Conservation (phyloP, 2,797 vertebrate species). For the Gymnothorax javanicus region DNA sequence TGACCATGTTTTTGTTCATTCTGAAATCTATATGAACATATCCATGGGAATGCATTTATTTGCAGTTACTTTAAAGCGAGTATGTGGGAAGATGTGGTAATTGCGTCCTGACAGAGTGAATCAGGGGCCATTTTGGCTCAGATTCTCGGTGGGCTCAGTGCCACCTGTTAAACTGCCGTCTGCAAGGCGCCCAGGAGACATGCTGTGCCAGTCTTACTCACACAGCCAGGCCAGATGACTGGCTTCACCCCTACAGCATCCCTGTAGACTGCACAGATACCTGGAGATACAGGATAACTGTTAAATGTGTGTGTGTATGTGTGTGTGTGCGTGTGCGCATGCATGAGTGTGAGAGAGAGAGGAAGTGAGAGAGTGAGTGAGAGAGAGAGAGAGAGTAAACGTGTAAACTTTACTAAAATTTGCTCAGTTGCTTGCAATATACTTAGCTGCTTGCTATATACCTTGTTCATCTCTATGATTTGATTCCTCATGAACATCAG, state of each 20-base stretch:
- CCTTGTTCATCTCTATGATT: constrained; percentile 7
- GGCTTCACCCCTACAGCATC: not conserved
- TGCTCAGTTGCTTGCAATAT: not conserved
- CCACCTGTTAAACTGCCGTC: constrained; percentile 30
- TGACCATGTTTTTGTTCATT: not conserved
- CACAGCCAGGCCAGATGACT: not conserved
- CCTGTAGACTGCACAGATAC: not conserved
- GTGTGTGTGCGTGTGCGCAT: constrained; percentile 7
- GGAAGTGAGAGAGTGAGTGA: not conserved
- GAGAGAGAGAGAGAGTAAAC: constrained; percentile 11
- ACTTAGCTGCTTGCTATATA: not conserved
- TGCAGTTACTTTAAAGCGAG: not conserved
- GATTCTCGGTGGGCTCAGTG: not conserved
- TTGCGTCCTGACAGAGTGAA: constrained; percentile 19
- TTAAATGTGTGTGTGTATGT: constrained; percentile 9
- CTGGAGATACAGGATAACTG: not conserved
- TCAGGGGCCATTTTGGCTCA: constrained; percentile 28
- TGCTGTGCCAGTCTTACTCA: not conserved
- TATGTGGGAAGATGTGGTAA: constrained; percentile 18
- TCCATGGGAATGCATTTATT: constrained; percentile 17
- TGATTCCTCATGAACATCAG: not conserved
- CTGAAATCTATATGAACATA: not conserved
- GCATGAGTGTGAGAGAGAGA: constrained; percentile 24
- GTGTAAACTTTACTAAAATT: not conserved
- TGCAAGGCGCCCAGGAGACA: constrained; percentile 18